Conservation (phyloP, 2,888 invertebrate genomes). For the Eupelmus urozonus region DNA sequence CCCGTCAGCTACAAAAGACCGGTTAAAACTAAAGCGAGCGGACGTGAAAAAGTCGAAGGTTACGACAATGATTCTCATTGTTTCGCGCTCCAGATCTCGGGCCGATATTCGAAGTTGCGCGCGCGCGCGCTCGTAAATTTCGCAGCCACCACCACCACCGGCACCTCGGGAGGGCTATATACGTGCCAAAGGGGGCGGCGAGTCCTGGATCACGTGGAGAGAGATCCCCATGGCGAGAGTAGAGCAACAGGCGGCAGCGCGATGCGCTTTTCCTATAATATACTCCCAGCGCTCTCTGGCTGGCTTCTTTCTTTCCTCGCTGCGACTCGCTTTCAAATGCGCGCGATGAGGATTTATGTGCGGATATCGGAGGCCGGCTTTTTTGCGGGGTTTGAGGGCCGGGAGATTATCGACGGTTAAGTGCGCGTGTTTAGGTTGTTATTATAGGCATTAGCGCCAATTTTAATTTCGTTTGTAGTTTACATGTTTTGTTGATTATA, state of each 20-base stretch:
- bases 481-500: no score
- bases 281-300: constrained; percentile 15
- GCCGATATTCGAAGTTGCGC: constrained; percentile 11
- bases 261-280: constrained; percentile 59
- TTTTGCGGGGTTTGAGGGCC: no score
- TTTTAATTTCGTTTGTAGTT: no score
- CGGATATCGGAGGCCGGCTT: not conserved
- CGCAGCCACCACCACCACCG: constrained; percentile 18
- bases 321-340: not conserved
- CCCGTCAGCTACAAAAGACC: constrained; percentile 27
- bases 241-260: constrained; percentile 50
- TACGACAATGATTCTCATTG: constrained; percentile 50
- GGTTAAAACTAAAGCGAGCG: constrained; percentile 27
- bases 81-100: no score
- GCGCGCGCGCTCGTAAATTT: constrained; percentile 50
- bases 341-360: constrained; percentile 54
- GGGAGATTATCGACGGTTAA: no score
- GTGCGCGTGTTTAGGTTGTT: no score
- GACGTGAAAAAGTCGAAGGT: constrained; percentile 3
- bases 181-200: constrained; percentile 40
- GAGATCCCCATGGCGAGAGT: constrained; percentile 40
- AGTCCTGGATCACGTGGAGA: constrained; percentile 40
- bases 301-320: not conserved
- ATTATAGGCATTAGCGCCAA: no score
- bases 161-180: constrained; percentile 24